These are phyloP conservation scores for mouse (Mus musculus) DNA, from an alignment of 2,113 vertebrate genomes.

Conservation along the genomic window GRCm39 chrX:146146001-146146500, in stretches of 20 bases:
- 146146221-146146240: not conserved
- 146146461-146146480: not conserved
- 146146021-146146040: not conserved
- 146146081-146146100: conserved; percentile 1
- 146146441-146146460: not conserved
- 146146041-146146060: not conserved
- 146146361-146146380: not conserved
- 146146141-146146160: not conserved
- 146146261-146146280: conserved; percentile 3
- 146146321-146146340: not conserved
- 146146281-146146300: not conserved
- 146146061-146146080: not conserved
- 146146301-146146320: not conserved
- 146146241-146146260: not conserved
- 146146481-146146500: not conserved
- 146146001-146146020: not conserved
- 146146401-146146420: not conserved
- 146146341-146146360: conserved; percentile 20
- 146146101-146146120: not conserved
- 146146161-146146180: not conserved
- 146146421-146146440: not conserved
- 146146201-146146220: conserved; percentile 29
- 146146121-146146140: not conserved
- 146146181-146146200: conserved; percentile 11
- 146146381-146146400: not conserved